Evolutionary conservation across 2,888 invertebrate genomes (phyloP).

Genomic region (Orthosia incerta): DNA sequence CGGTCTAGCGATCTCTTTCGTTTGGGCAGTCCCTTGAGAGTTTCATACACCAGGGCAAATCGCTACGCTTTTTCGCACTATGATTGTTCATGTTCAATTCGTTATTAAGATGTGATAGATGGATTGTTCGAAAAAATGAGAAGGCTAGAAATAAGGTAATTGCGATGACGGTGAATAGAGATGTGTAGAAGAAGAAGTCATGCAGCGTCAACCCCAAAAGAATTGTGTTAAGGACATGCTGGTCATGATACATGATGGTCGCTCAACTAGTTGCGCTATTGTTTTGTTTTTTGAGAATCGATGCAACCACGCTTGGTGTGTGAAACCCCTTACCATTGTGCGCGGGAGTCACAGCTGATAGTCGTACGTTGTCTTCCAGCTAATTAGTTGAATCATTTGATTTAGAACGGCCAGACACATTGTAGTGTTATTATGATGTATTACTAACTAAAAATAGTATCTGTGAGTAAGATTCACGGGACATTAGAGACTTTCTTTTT

Average conservation of each 20-base stretch:
- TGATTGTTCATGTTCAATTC: neutral
- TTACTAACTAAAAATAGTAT: constrained; percentile 4
- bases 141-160: too few species aligned
- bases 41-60: neutral
- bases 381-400: constrained; percentile 46
- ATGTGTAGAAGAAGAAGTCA: too few species aligned
- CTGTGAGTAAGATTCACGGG: neutral
- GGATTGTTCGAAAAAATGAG: too few species aligned
- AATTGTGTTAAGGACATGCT: too few species aligned
- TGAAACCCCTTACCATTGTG: constrained; percentile 9
- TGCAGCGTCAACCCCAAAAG: too few species aligned
- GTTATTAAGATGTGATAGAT: too few species aligned
- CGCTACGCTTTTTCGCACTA: neutral
- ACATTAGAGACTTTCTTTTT: neutral
- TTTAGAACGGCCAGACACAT: constrained; percentile 27
- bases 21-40: neutral
- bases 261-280: neutral
- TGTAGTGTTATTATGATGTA: constrained; percentile 24
- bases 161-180: too few species aligned
- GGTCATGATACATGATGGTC: too few species aligned
- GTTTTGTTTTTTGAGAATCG: neutral
- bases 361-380: constrained; percentile 18
- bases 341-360: constrained; percentile 19
- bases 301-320: neutral
- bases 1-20: neutral